Evolutionary conservation across 2,113 vertebrate species (phyloP).

Genomic region (Cheirogaleus medius): DNA sequence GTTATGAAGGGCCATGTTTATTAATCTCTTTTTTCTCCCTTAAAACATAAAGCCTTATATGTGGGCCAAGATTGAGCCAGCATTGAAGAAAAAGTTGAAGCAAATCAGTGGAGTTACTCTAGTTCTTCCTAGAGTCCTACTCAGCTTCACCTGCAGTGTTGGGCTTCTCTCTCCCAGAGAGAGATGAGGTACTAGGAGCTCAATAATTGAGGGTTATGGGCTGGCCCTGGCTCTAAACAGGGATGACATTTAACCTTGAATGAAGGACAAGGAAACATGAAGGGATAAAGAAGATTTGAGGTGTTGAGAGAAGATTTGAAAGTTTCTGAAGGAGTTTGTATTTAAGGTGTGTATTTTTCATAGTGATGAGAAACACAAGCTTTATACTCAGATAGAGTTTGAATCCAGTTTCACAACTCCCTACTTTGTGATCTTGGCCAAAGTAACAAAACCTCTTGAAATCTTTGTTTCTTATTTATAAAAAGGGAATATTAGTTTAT

Average conservation of each 20-base stretch:
- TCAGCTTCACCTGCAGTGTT: background rate
- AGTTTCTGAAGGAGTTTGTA: background rate
- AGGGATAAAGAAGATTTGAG: background rate
- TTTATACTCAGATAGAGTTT: background rate
- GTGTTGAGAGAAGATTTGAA: too few species aligned
- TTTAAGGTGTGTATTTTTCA: background rate
- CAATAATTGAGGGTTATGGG: background rate
- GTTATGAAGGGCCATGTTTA: background rate
- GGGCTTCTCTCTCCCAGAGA: background rate
- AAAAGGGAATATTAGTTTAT: background rate
- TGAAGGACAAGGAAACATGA: background rate
- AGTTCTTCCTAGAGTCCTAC: background rate
- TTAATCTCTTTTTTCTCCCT: background rate
- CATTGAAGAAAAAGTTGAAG: background rate
- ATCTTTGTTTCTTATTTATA: background rate
- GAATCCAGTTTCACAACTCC: background rate
- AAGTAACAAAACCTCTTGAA: background rate
- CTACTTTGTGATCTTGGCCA: background rate
- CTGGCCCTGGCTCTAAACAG: accelerated
- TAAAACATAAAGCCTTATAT: background rate
- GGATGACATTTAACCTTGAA: background rate
- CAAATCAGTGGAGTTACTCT: background rate
- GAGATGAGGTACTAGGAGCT: background rate
- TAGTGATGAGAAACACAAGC: background rate
- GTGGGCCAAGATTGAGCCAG: background rate